Conservation (phyloP, 2,888 invertebrate genomes). For the Coenonympha glycerion region DNA sequence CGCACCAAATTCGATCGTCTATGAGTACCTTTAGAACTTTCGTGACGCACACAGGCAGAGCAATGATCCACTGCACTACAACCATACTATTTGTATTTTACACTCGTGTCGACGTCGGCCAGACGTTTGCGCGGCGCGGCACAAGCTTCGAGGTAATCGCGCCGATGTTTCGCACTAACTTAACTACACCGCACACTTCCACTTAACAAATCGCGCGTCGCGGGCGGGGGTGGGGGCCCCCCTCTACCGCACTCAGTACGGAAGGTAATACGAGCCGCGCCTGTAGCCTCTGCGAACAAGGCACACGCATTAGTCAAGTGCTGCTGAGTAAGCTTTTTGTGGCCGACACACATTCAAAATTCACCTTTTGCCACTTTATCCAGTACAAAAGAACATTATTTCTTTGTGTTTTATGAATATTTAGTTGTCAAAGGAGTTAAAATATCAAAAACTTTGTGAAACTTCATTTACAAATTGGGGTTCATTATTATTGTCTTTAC, state of each 20-base stretch:
- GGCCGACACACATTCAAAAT: slow-evolving; percentile 4
- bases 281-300: slow-evolving; percentile 81
- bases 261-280: slow-evolving; percentile 81
- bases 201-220: slow-evolving; percentile 32
- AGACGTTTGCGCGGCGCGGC: background rate
- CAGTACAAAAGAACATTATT: background rate
- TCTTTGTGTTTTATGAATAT: background rate
- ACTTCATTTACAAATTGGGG: too few species aligned
- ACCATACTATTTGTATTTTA: background rate
- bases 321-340: slow-evolving; percentile 10
- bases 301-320: slow-evolving; percentile 43
- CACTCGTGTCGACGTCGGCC: background rate
- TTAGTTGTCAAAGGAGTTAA: background rate
- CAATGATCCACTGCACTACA: background rate
- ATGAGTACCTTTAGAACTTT: background rate
- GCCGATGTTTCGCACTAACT: slow-evolving; percentile 27
- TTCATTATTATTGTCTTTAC: too few species aligned
- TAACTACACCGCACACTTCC: slow-evolving; percentile 32
- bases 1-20: too few species aligned
- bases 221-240: slow-evolving; percentile 35
- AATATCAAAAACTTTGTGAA: too few species aligned
- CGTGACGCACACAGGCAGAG: background rate
- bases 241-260: slow-evolving; percentile 78
- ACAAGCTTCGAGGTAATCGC: slow-evolving; percentile 15
- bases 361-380: background rate